phyloP scores from a whole-genome alignment of 2,113 vertebrate genomes.

The Rhodinocichla rosea region DNA sequence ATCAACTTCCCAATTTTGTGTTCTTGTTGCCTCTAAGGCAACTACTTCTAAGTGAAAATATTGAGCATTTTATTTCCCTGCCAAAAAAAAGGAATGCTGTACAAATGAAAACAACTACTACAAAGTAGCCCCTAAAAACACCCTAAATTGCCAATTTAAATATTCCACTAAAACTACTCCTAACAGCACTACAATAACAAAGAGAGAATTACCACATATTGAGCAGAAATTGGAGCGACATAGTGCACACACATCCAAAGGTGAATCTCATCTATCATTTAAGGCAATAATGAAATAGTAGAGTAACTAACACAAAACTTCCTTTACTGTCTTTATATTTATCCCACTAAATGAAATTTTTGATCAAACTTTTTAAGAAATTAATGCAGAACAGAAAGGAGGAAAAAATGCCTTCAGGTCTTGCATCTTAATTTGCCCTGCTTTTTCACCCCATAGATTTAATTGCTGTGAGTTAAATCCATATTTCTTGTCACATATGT shows the following conservation, averaged over 20 bases:
- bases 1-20: neutral
- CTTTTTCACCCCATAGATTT: neutral
- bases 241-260: neutral
- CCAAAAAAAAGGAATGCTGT: neutral
- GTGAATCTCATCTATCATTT: neutral
- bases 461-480: neutral
- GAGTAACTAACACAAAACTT: neutral
- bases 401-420: neutral
- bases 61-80: neutral
- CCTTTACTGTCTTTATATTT: neutral
- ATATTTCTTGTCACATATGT: neutral
- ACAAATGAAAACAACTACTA: neutral
- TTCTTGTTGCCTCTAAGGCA: neutral
- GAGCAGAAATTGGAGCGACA: neutral
- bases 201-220: neutral
- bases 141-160: neutral
- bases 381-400: neutral
- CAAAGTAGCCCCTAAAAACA: neutral
- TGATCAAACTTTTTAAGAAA: neutral
- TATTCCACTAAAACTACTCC: neutral
- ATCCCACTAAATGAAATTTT: neutral
- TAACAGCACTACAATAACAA: neutral
- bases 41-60: neutral
- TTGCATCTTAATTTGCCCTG: neutral
- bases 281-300: neutral